A percentile compares a stretch with the other conserved stretches of the same genome.
phyloP scores from a whole-genome alignment of 1,140 invertebrate species.

The Chelonus insularis region DNA sequence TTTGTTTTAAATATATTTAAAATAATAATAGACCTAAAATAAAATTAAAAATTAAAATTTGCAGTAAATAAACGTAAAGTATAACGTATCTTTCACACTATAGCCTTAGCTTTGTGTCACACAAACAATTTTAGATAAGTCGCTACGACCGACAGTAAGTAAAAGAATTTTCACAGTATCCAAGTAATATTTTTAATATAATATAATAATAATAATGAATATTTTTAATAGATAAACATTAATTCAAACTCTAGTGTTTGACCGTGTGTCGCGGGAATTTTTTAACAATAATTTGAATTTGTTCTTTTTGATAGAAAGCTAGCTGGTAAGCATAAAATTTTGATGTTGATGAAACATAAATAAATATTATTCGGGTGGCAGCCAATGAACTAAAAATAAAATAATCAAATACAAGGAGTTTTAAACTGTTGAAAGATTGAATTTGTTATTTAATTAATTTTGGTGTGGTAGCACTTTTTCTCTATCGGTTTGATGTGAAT shows the following conservation, averaged over 20 bases:
- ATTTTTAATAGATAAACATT: neutral
- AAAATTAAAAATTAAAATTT: neutral
- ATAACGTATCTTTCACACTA: slow-evolving; percentile 15
- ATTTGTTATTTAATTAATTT: slow-evolving; percentile 22
- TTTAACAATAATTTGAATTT: slow-evolving; percentile 3
- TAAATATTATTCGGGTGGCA: slow-evolving; percentile 1
- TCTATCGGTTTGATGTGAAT: slow-evolving; percentile 42
- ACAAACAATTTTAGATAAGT: slow-evolving; percentile 42
- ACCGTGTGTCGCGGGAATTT: slow-evolving; percentile 1
- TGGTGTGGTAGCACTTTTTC: slow-evolving; percentile 46
- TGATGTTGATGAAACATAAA: no score
- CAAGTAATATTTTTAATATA: slow-evolving; percentile 21
- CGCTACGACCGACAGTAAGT: slow-evolving; percentile 29
- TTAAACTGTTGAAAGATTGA: no score
- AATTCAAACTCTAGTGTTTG: neutral
- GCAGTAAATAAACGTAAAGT: slow-evolving; percentile 11
- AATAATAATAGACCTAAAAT: neutral
- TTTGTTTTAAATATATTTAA: slow-evolving; percentile 1
- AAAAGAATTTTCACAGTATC: slow-evolving; percentile 28
- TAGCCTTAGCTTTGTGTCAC: slow-evolving; percentile 51
- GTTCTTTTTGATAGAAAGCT: no score
- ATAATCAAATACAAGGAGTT: no score
- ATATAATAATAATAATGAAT: slow-evolving; percentile 9
- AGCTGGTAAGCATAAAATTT: no score
- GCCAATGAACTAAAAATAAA: no score